phyloP scores from a whole-genome alignment of 2,113 vertebrate species.

The Apodemus sylvaticus region DNA sequence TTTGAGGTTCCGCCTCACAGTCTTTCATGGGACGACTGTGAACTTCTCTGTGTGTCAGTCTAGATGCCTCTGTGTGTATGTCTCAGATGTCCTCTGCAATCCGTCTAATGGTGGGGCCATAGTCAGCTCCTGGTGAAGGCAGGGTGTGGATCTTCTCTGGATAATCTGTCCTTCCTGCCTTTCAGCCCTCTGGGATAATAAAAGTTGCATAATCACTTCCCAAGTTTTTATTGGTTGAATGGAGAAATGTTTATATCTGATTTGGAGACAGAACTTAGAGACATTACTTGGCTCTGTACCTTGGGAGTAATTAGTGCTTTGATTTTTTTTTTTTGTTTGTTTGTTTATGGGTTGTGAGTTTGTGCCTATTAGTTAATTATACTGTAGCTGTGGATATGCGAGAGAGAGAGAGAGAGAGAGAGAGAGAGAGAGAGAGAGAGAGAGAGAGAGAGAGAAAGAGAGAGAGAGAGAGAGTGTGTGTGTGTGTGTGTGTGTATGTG shows the following conservation, averaged over 20 bases:
- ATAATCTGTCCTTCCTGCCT: background rate
- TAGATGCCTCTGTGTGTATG: background rate
- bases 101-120: accelerated
- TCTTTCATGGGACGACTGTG: background rate
- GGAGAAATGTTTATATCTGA: background rate
- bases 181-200: background rate
- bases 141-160: background rate
- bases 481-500: background rate
- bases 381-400: background rate
- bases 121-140: background rate
- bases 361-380: background rate
- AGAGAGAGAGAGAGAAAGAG: too few species aligned
- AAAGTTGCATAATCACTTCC: background rate
- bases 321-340: too few species aligned
- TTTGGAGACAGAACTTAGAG: constrained; percentile 25
- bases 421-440: too few species aligned
- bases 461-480: background rate
- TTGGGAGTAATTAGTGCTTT: background rate
- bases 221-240: background rate
- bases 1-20: background rate
- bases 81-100: background rate
- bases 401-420: too few species aligned
- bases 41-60: background rate
- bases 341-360: background rate
- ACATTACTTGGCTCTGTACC: background rate